Evolutionary conservation across 2,797 vertebrate species (phyloP), one percentile per base, ranked within the genome.

Genomic region (Gallinago solitaria): DNA sequence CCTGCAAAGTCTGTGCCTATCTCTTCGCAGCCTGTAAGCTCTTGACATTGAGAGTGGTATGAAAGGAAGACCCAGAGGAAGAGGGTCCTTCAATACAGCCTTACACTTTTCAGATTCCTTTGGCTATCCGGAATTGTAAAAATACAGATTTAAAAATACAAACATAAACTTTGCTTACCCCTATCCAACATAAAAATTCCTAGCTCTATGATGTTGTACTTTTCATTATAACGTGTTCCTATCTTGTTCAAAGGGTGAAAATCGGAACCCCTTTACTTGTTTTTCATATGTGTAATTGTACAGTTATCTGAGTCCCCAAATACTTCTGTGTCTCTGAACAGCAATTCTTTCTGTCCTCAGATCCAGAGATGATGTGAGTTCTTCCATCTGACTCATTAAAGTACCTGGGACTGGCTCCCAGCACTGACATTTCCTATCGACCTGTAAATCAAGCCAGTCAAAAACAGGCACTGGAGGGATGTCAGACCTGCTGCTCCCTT

Each of bases 361-460:
- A 80, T 57, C 11, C 50, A 75, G 57, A 94, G 17, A 53, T 47
- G 9, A 48, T 16, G 6, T 21, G 67, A 84, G 41, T 77, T 97
- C 68, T 83, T 87, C 53, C 32, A 19, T 75, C 57, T 87, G 86
- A 93, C 39, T 59, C 27, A 41, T 68, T 74, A 43, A 73, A 76
- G 45, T 84, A 45, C 51, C 65, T 48, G 32, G 56, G 53, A 64
- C 65, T 56, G 59, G 33, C 28, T 77, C 15, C 28, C 12, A 41
- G 35, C 21, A 10, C 43, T 94, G 90, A 59, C 63, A 92, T 70
- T 92, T 89, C 67, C 78, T 91, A n/a, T 56, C 13, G 3, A n/a
- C 5, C 63, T 77, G 68, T 93, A 95, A 97, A 93, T 75, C 63
- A 96, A 75, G 11, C 28, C 1, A 1, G 57, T 91, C 67, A 57